Base-by-base conservation (phyloP, 2,113 vertebrate species). In the Chunga burmeisteri region DNA sequence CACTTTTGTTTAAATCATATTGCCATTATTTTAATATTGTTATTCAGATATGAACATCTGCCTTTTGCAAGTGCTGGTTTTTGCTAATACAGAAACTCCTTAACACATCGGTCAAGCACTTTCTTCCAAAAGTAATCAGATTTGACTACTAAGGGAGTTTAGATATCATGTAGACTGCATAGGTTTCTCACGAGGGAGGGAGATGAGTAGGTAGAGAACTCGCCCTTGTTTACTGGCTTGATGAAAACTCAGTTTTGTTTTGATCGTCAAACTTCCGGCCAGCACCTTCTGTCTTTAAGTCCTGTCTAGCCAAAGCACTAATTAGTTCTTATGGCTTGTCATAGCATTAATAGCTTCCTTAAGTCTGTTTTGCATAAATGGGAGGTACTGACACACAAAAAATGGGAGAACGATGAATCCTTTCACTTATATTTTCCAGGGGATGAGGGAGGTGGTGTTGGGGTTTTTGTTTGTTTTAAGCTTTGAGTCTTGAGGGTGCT, bases 1-100 rank as follows among this genome's bases (percentile, higher is more conserved):
- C 13, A 11, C 73, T 91, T 88, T 77, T 91, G 47, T 91, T 94
- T 1, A 1, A 44, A 55, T 79, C 23, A 84, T 89, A 40, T 3
- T 87, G 62, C 40, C 50, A 55, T 80, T 85, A 49, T 36, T 93
- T 93, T 61, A 82, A 79, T 77, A 59, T 23, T 91, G 53, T 85
- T 91, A 12, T 86, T 93, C 78, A 82, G 62, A 70, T 77, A 46
- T 18, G 40, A 82, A 78, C 73, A 89, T 80, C 79, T 94, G 87
- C 63, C 84, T 92, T 74, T 65, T 68, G 49, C 78, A 82, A 86
- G 71, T 90, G 77, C 53, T 82, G 52, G 0, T 68, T 72, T 91
- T 92, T 92, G 78, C 81, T 93, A 82, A 96, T 92, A 90, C n/a
- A 94, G 93, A 95, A 96, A 96, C 78, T 87, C 32, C 75, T 23